Conservation (phyloP, 2,888 invertebrate genomes). For the Hydropsyche betteni region DNA sequence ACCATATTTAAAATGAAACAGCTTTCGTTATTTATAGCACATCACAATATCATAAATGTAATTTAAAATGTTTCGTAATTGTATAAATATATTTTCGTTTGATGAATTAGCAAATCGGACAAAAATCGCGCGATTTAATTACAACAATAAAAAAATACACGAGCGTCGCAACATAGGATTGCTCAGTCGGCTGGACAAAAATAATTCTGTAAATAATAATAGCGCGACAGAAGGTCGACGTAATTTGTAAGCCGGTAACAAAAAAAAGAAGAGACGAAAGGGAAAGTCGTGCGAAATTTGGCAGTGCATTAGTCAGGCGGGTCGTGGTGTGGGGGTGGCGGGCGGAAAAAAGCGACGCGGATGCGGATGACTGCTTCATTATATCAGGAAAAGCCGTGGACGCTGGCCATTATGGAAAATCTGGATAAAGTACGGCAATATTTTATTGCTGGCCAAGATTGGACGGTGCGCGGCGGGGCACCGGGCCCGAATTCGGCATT, state of each 20-base stretch:
- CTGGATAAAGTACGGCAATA: conserved; percentile 30
- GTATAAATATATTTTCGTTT: neutral
- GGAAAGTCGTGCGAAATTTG: conserved; percentile 32
- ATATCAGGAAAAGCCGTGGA: conserved; percentile 22
- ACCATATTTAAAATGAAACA: no score
- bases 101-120: no score
- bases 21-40: no score
- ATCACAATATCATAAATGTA: no score
- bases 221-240: conserved; percentile 25
- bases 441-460: conserved; percentile 36
- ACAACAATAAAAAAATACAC: no score
- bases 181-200: conserved; percentile 7
- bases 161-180: neutral
- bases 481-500: conserved; percentile 7
- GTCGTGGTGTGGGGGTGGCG: neutral
- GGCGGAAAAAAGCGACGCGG: conserved; percentile 1
- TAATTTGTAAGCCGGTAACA: conserved; percentile 22
- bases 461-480: conserved; percentile 7
- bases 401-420: conserved; percentile 29
- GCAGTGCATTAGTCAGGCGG: conserved; percentile 29
- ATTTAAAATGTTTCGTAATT: neutral
- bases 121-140: no score
- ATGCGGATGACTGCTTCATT: conserved; percentile 33
- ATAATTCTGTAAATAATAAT: conserved; percentile 25
- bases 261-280: conserved; percentile 8